A percentile compares a stretch with the other conserved stretches of the same genome.
Evolutionary conservation across 1,140 invertebrate genomes (phyloP).

Genomic region (Caenorhabditis tropicalis): DNA sequence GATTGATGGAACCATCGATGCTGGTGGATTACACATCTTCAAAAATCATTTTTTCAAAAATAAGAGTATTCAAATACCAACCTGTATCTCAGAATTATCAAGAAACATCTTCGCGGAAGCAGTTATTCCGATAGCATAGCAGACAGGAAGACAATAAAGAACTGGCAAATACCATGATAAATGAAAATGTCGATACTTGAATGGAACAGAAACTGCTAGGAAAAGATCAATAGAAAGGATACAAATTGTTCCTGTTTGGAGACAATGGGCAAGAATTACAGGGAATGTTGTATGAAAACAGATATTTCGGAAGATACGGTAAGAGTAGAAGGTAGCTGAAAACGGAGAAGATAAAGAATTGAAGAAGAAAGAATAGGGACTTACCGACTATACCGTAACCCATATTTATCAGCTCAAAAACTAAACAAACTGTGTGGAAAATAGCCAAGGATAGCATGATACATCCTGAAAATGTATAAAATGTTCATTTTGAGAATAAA

Average conservation of each 20-base stretch:
- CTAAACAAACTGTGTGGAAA: neutral
- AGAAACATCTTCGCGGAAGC: neutral
- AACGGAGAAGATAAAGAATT: neutral
- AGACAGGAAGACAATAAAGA: neutral
- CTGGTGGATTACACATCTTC: neutral
- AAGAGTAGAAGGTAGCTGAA: neutral
- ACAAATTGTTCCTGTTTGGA: conserved; percentile 1
- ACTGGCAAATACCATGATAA: neutral
- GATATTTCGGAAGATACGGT: neutral
- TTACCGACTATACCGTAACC: neutral
- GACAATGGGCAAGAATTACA: neutral
- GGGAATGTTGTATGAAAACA: neutral
- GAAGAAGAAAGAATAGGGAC: neutral
- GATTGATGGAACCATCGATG: neutral
- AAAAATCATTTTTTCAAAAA: neutral
- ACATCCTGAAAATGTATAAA: neutral
- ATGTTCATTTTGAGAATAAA: neutral
- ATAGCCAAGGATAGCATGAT: neutral
- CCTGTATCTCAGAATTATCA: neutral
- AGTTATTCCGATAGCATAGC: neutral
- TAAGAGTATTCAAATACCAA: neutral
- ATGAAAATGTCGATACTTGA: neutral
- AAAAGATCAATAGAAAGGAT: neutral
- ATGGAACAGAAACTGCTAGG: neutral
- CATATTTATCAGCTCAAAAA: neutral